Conservation (phyloP, 2,888 invertebrate species). For the Plebejus anna region DNA sequence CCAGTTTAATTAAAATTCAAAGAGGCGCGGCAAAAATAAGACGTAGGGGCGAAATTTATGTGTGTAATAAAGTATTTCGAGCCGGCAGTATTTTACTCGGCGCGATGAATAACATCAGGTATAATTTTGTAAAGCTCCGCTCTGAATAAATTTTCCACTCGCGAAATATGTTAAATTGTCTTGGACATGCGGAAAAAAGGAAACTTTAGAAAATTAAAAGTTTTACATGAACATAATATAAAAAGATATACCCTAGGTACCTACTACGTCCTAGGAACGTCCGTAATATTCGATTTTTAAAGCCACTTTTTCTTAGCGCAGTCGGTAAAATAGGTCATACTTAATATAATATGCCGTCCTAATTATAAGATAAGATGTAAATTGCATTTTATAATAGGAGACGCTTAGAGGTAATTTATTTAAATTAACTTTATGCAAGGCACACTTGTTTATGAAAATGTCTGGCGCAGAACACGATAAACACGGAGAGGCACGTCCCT, state of each 20-base stretch:
- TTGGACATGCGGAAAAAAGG: not conserved
- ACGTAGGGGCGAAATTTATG: constrained; percentile 45
- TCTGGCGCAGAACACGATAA: not conserved
- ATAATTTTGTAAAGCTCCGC: constrained; percentile 13
- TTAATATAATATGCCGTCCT: not conserved
- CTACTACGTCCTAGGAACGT: too few relatives aligned
- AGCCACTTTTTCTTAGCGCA: not conserved
- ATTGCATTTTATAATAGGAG: constrained; percentile 4
- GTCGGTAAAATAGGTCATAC: not conserved
- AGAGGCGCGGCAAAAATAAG: constrained; percentile 46
- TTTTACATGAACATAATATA: not conserved
- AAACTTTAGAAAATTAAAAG: constrained; percentile 4
- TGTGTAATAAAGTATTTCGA: constrained; percentile 43
- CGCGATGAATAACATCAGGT: constrained; percentile 22
- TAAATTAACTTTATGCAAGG: constrained; percentile 13
- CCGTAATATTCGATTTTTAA: not conserved
- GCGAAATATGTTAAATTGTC: constrained; percentile 12
- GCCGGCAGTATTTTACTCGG: constrained; percentile 23
- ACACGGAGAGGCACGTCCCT: not conserved
- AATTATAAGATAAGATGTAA: constrained; percentile 1
- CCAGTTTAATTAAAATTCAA: constrained; percentile 41
- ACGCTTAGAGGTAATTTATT: constrained; percentile 10
- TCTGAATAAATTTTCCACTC: constrained; percentile 18
- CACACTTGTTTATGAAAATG: constrained; percentile 15
- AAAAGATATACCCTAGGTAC: not conserved